Conservation (phyloP, 2,888 invertebrate species). For the Argynnis bischoffii region DNA sequence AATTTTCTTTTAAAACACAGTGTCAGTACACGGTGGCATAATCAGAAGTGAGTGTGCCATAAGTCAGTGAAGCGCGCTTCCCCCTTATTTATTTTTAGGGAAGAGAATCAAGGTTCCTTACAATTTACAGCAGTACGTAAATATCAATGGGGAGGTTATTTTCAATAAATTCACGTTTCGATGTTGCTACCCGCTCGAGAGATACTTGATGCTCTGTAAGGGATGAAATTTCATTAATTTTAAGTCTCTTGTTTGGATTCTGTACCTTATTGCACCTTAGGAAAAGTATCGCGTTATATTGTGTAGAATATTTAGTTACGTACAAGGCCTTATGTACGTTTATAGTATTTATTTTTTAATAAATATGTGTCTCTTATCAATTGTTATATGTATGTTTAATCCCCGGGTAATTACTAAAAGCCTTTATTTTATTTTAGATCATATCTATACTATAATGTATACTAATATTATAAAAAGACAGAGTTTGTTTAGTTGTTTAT, state of each 20-base stretch:
- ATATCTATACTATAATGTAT: too few relatives aligned
- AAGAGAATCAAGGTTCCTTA: conserved; percentile 26
- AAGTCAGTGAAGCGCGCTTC: conserved; percentile 23
- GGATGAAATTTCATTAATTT: conserved; percentile 37
- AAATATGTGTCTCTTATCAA: background rate
- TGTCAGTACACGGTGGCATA: conserved; percentile 12
- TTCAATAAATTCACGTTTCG: conserved; percentile 63
- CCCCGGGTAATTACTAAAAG: too few relatives aligned
- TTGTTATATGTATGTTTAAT: too few relatives aligned
- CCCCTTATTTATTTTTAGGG: conserved; percentile 32
- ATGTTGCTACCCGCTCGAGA: conserved; percentile 43
- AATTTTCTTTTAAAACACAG: conserved; percentile 24
- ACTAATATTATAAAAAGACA: too few relatives aligned
- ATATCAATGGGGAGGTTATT: conserved; percentile 60
- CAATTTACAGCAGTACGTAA: conserved; percentile 61
- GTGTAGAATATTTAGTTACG: background rate
- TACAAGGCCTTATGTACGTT: background rate
- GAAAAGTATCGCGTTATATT: conserved; percentile 16
- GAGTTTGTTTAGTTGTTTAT: too few relatives aligned
- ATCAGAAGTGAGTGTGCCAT: conserved; percentile 33
- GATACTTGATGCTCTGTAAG: conserved; percentile 26
- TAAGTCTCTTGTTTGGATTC: conserved; percentile 29
- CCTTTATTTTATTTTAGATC: too few relatives aligned
- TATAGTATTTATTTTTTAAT: background rate
- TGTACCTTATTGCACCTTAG: conserved; percentile 9